phyloP scores from a whole-genome alignment of 92 coral and sea anemone genomes.

The Montipora capitata region DNA sequence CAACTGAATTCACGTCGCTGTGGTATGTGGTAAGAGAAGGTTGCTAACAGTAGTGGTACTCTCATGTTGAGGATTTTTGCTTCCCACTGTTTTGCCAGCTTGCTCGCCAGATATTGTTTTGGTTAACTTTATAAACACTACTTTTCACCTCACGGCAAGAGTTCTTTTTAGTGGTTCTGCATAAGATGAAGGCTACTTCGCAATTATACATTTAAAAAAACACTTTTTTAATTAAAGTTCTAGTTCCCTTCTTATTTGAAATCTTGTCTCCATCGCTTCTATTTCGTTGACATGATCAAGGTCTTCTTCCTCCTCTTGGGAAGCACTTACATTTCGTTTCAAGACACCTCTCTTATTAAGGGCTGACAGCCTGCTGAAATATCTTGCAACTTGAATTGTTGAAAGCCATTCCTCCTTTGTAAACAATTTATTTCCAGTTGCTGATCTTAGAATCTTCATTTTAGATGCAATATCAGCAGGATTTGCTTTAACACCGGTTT shows the following conservation, averaged over 20 bases:
- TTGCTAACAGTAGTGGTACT: neutral
- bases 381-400: conserved; percentile 38
- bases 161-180: conserved; percentile 11
- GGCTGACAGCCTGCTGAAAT: conserved; percentile 37
- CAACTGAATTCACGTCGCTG: conserved; percentile 15
- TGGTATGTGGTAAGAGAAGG: conserved; percentile 26
- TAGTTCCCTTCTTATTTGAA: conserved; percentile 15
- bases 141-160: neutral
- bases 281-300: conserved; percentile 20
- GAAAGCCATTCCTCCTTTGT: conserved; percentile 41
- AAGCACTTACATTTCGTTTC: conserved; percentile 7
- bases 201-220: conserved; percentile 13
- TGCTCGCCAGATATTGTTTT: conserved; percentile 31
- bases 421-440: conserved; percentile 31
- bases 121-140: neutral
- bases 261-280: conserved; percentile 17
- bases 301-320: conserved; percentile 18
- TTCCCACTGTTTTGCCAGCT: conserved; percentile 25
- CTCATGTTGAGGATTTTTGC: neutral
- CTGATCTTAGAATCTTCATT: conserved; percentile 32
- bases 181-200: neutral
- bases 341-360: conserved; percentile 41
- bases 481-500: conserved; percentile 37
- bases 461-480: conserved; percentile 31
- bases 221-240: conserved; percentile 28